Evolutionary conservation across 2,888 invertebrate species (phyloP), one percentile per base, ranked within the genome.

Genomic region (Drosophila rellima): DNA sequence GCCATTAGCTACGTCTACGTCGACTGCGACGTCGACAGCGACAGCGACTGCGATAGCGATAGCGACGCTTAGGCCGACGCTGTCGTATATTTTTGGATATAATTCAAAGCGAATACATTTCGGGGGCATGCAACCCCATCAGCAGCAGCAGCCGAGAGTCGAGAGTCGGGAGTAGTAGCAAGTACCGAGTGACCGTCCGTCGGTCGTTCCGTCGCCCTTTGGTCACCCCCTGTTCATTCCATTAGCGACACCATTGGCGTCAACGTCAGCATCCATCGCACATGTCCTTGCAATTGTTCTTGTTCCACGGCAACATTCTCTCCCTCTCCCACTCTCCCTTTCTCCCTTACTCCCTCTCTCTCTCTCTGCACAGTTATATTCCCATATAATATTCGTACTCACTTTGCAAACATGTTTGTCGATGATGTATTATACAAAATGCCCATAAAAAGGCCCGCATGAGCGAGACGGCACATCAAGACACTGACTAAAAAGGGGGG

Each of bases 361-460:
- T 8, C n/a, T n/a, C 31, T 15, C 20, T 15, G 57, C 57, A 79
- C 80, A 77, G 87, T 90, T 90, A 90, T 90, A 88, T 90, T 89
- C 90, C 83, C 87, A 90, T 90, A 90, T 89, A 90, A 91, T 88
- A 91, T 90, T 87, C 87, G 85, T 84, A 88, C 89, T 88, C 89
- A 86, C 87, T 89, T 88, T 84, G 89, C 90, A 91, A 90, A 91
- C 88, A 91, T 90, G 90, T 91, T 91, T 90, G 91, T 89, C 90
- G 90, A 91, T 90, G 90, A 90, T 90, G 90, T 91, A 90, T 90
- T 90, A 89, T 91, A 91, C 84, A 88, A 89, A 90, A 90, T 88
- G 82, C 78, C 88, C 88, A 88, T 89, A 89, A 89, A 90, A 88
- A 86, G 85, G 89, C 90, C 89, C 89, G 90, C 90, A 90, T 90